Evolutionary conservation across 2,888 invertebrate genomes (phyloP), one percentile per base, ranked within the genome.

Genomic region (Leptarthrus brevirostris): DNA sequence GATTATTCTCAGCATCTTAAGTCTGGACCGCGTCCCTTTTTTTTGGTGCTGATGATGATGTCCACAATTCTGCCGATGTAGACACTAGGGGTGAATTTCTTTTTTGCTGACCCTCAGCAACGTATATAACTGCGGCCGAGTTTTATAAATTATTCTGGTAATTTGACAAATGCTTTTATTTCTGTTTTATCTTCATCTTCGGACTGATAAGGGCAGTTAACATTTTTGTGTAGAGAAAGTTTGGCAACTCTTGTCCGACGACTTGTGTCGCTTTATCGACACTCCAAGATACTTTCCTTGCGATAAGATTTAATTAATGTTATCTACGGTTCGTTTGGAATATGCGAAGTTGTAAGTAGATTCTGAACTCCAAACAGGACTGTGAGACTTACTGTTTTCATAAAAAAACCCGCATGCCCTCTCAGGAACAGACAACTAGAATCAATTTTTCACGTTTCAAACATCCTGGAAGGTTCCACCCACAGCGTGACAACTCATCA

Each of bases 101-200:
- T 12, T 52, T 12, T 8, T 30, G 20, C 18, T 49, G 18, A 30
- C 49, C 26, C 18, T 52, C 69, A 4, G 16, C 20, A 3, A 12
- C n/a, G 30, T 5, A 12, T n/a, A 5, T 10, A 6, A 24, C 2
- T 18, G 26, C n/a, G 44, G 36, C 16, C 3, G 24, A 54, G 30
- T 40, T 56, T 72, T 72, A 72, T 72, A 72, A 72, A 72, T 72
- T 72, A 54, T 54, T 56, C 44, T 44, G 44, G 56, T 72, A 72
- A 72, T 72, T 72, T 72, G 71, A 56, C 30, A 72, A 72, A 72
- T 72, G 40, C 54, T 36, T 40, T 56, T 44, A 36, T 72, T 44
- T 56, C 34, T 18, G 14, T 14, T 12, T 54, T 72, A 54, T 72
- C 44, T 40, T 3, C 3, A 14, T 5, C 26, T 56, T 44, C 14